Evolutionary conservation across 2,888 invertebrate genomes (phyloP), one percentile per base, ranked within the genome.

Genomic region (Aphrophora alni): DNA sequence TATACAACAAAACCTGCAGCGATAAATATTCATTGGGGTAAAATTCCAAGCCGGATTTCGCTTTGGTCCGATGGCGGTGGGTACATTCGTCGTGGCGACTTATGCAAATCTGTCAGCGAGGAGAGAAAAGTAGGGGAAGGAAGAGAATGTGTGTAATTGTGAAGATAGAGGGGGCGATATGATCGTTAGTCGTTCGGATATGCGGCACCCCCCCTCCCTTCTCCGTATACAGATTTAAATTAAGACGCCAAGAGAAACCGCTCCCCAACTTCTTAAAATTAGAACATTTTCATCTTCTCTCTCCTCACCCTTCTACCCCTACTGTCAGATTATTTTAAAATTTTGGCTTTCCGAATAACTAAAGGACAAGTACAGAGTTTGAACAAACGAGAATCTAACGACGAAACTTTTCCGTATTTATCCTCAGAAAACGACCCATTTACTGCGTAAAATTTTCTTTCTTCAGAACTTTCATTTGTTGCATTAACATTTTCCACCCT

Each of bases 331-430:
- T 44, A 44, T 44, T 44, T 44, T 44, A 44, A 44, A 44, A 44
- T 44, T 44, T 44, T 14, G 44, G 44, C 44, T 44, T 44, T 44
- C 44, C 44, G 44, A 44, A 44, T 44, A 44, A 44, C 44, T 44
- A 10, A 17, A 44, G 44, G 44, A 10, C 44, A 44, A 17, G 33
- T 33, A 33, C 3, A 8, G 33, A n/a, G n/a, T 7, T 7, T 1
- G 75, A 80, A 80, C 78, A 82, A 80, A 82, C 75, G 82, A 82
- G 82, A 78, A 80, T 74, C 80, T 82, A 82, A 82, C 82, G 82
- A 82, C 82, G 71, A 82, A 80, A 82, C 79, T 82, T 82, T 82
- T 76, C 80, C 78, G 75, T 81, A 81, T 81, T 81, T 81, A 78
- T 78, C 69, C 78, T 71, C 81, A 71, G 28, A 8, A 44, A 44